Evolutionary conservation across 2,113 vertebrate species (phyloP), one percentile per base, ranked within the genome.

Genomic region (Colinus virginianus): DNA sequence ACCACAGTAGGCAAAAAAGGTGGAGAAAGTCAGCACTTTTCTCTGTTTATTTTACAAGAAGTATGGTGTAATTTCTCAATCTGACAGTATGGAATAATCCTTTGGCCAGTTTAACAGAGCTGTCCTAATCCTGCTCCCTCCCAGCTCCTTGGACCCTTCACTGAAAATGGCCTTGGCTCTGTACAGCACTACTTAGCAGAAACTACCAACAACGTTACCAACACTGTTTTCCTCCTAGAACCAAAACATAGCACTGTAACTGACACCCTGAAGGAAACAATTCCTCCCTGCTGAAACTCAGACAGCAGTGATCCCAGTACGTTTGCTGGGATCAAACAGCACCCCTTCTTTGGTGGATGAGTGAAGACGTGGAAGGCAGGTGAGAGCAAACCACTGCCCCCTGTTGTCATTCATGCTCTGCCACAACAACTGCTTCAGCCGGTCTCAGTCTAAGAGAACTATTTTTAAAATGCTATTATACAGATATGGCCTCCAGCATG

Each of bases 1-100:
- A 61, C 7, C 30, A 55, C 12, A 62, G 34, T 3, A 46, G 3
- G 3, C 6, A 25, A 1, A 1, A 83, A 85, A 16, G 1, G 0
- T 9, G 7, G 5, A 6, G 0, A 56, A 74, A 84, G 3, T 1
- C 13, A 91, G 2, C 7, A 43, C 23, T 79, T 79, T 74, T 70
- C n/a, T 87, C 48, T 75, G 7, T 43, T 90, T 38, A 63, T 19
- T 12, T 82, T 53, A 45, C 23, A 43, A 45, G 23, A 3, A 55
- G 48, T 84, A 36, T 63, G 28, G 26, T 21, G 74, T 4, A 32
- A 18, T 22, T 42, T 13, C 6, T 5, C 7, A 6, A 49, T 75
- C 19, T 40, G 32, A 55, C 17, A 9, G 51, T 53, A 53, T 53
- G 51, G 15, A 30, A 53, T 30, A 53, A 17, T 9, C 51, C 13